Percentiles rank a stretch among this genome's conserved stretches.
These are phyloP conservation scores for Dipodomys ordii DNA, from an alignment of 2,113 vertebrate species.

Conservation along the genomic window DNA sequence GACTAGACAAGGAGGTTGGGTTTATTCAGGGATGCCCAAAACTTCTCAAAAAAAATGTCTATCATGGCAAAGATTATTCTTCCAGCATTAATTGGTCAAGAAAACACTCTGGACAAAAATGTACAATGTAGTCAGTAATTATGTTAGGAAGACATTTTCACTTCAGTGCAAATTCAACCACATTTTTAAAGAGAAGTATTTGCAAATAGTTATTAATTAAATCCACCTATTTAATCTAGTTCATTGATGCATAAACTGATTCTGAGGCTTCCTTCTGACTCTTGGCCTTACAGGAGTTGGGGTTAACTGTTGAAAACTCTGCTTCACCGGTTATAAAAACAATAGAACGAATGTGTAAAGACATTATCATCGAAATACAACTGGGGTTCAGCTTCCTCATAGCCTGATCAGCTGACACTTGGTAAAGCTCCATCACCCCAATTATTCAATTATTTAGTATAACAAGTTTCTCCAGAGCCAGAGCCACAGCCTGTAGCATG, in stretches of 20 bases:
- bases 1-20: not conserved
- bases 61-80: not conserved
- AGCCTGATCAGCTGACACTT: not conserved
- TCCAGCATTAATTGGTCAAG: not conserved
- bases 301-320: slow-evolving; percentile 10
- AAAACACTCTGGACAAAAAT: not conserved
- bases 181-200: not conserved
- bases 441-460: not conserved
- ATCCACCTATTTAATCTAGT: not conserved
- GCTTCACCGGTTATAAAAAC: not conserved
- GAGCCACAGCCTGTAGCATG: not conserved
- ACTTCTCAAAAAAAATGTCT: not conserved
- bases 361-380: not conserved
- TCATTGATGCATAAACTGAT: not conserved
- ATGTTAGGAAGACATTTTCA: not conserved
- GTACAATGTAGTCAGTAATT: slow-evolving; percentile 9
- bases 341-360: not conserved
- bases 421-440: not conserved
- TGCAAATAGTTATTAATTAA: slow-evolving; percentile 35
- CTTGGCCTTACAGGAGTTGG: not conserved
- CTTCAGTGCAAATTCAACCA: not conserved
- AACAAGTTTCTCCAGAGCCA: not conserved
- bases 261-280: not conserved
- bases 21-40: not conserved
- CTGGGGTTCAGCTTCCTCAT: not conserved